A percentile compares a stretch with the other conserved stretches of the same genome.
Conservation (phyloP, 2,888 invertebrate genomes). For the Ophion ellenae region DNA sequence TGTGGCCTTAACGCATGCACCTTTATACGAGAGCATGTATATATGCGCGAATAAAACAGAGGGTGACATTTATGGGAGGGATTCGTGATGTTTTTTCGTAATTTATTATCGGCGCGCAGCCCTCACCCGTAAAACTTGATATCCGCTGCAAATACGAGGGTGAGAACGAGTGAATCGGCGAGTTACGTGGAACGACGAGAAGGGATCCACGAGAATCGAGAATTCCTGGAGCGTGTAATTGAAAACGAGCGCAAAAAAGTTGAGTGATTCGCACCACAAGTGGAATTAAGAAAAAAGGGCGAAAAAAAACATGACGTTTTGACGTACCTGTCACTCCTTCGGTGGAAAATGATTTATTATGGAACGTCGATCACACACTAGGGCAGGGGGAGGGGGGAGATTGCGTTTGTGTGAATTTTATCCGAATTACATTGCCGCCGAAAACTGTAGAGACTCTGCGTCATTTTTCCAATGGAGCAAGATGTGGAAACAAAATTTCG, state of each 20-base stretch:
- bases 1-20: not conserved
- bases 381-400: no score
- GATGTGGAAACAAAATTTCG: no score
- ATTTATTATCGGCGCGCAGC: conserved; percentile 36
- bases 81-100: conserved; percentile 31
- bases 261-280: no score
- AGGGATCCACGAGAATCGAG: not conserved
- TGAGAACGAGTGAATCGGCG: not conserved
- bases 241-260: not conserved
- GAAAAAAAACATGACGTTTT: no score
- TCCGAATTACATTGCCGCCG: no score
- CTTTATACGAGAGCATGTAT: not conserved
- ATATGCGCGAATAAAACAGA: not conserved
- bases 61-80: not conserved
- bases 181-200: not conserved
- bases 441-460: no score
- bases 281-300: no score
- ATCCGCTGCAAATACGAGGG: not conserved
- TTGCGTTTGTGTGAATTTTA: no score
- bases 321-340: no score
- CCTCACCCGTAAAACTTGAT: conserved; percentile 40
- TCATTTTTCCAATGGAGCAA: no score
- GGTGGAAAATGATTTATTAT: no score
- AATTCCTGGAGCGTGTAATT: conserved; percentile 4
- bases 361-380: no score